Evolutionary conservation across 2,113 vertebrate species (phyloP).

Genomic region (Bucco capensis): DNA sequence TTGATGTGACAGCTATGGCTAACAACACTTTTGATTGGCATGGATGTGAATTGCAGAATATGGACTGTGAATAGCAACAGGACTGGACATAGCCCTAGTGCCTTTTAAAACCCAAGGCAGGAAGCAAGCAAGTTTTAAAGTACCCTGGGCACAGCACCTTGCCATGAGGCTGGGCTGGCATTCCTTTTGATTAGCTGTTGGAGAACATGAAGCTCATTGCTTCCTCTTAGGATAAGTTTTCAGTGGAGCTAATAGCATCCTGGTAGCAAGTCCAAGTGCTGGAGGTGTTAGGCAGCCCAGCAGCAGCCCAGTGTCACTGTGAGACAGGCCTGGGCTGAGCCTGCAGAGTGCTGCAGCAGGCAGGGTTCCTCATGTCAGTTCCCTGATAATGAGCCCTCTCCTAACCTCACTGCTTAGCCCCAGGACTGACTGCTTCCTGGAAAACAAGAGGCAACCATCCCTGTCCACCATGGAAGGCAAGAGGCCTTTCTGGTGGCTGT

Average conservation of each 20-base stretch:
- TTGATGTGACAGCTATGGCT: conserved; percentile 37
- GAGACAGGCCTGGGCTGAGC: neutral
- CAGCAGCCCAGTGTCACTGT: accelerated
- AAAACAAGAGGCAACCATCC: neutral
- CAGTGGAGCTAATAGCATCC: neutral
- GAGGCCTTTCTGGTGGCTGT: neutral
- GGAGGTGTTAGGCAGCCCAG: neutral
- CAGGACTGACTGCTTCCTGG: neutral
- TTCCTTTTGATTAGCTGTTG: neutral
- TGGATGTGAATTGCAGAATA: neutral
- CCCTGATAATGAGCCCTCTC: neutral
- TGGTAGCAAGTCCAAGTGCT: neutral
- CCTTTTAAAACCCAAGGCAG: neutral
- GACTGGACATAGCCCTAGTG: neutral
- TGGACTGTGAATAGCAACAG: neutral
- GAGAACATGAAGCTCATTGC: neutral
- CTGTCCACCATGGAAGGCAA: accelerated
- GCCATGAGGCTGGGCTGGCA: accelerated
- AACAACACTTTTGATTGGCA: conserved; percentile 11
- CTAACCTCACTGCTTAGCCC: neutral
- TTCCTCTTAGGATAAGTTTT: neutral
- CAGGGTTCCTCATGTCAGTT: neutral
- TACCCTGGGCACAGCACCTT: neutral
- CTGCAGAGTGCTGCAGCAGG: neutral
- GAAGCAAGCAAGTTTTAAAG: neutral